Evolutionary conservation across 2,888 invertebrate species (phyloP).

Genomic region (Rhabditophanes sp.): DNA sequence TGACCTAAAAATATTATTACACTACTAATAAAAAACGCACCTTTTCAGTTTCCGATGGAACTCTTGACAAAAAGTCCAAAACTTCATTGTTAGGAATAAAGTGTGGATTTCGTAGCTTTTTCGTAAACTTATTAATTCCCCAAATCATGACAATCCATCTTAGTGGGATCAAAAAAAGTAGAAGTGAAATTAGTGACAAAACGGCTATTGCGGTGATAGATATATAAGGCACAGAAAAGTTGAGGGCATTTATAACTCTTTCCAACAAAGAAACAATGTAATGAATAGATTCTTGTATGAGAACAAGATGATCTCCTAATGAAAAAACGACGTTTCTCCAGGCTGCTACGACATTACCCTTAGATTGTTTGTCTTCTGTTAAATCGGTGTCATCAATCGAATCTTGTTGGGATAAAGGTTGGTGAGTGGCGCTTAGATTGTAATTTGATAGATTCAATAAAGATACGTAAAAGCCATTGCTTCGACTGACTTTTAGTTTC

Average conservation of each 20-base stretch:
- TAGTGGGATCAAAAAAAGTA: conserved; percentile 73
- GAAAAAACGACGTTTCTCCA: no score
- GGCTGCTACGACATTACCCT: no score
- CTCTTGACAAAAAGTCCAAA: conserved; percentile 76
- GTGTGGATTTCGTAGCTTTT: conserved; percentile 76
- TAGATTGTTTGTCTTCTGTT: no score
- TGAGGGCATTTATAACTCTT: conserved; percentile 69
- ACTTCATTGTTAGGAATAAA: conserved; percentile 92
- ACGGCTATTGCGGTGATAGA: conserved; percentile 75
- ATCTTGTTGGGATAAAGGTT: no score
- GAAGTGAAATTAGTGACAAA: conserved; percentile 58
- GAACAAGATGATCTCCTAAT: conserved; percentile 91
- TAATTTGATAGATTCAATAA: no score
- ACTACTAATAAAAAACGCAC: conserved; percentile 49
- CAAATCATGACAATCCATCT: conserved; percentile 74
- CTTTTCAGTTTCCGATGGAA: conserved; percentile 80
- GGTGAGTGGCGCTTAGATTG: no score
- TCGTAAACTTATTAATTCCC: conserved; percentile 83
- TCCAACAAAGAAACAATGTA: conserved; percentile 82
- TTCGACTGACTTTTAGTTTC: no score
- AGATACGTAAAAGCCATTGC: no score
- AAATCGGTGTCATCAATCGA: no score
- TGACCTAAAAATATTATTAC: no score
- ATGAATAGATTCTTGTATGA: conserved; percentile 86
- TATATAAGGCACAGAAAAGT: conserved; percentile 88